Evolutionary conservation across 2,797 vertebrate species (phyloP).

Genomic region (Silurus lanzhouensis): DNA sequence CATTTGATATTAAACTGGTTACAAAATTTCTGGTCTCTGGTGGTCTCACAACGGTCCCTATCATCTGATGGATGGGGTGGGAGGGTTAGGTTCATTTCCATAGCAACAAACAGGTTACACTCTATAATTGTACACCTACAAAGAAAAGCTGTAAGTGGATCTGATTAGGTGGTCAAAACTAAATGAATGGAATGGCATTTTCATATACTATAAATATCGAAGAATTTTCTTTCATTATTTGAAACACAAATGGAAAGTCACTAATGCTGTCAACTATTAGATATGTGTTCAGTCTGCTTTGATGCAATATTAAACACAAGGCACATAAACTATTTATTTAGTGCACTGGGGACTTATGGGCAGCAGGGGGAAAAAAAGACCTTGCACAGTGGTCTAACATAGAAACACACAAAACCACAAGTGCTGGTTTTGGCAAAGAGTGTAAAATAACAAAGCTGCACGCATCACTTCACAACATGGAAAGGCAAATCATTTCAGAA

Average conservation of each 20-base stretch:
- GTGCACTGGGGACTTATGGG: conserved; percentile 2
- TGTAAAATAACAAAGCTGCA: background rate
- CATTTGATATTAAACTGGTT: background rate
- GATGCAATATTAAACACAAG: conserved; percentile 19
- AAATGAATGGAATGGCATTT: background rate
- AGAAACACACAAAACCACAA: background rate
- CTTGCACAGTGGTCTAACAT: background rate
- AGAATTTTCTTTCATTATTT: background rate
- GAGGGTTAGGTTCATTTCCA: background rate
- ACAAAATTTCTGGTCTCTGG: background rate
- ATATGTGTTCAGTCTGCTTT: conserved; percentile 22
- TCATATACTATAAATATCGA: background rate
- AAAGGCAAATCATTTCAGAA: background rate
- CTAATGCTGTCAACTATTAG: background rate
- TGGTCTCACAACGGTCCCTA: background rate
- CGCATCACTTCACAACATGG: background rate
- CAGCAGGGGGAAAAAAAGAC: background rate
- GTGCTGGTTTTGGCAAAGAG: background rate
- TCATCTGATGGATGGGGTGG: background rate
- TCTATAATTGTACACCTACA: conserved; percentile 2
- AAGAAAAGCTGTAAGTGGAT: background rate
- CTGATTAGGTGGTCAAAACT: background rate
- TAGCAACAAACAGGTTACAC: conserved; percentile 1
- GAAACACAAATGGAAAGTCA: conserved; percentile 7
- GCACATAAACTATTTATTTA: conserved; percentile 23